These are phyloP conservation scores for Polypedilum vanderplanki DNA, from an alignment of 1,140 invertebrate species.

Conservation along the genomic window DNA sequence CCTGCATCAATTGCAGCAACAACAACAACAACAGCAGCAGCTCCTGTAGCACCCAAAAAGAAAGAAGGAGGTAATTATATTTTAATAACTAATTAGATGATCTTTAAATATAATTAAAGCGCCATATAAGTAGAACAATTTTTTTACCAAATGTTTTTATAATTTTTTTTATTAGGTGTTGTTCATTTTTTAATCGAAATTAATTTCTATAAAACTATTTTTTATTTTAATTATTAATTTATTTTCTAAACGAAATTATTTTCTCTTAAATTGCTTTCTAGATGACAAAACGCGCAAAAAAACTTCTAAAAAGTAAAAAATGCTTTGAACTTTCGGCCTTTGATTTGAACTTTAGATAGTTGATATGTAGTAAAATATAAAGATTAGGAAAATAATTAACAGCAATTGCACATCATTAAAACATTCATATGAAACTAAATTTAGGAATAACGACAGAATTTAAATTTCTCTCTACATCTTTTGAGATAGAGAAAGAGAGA, in stretches of 20 bases:
- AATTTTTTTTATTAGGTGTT: not conserved
- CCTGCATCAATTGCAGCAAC: not conserved
- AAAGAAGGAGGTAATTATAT: constrained; percentile 22
- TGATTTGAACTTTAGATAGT: too few species aligned
- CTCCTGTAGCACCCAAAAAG: constrained; percentile 9
- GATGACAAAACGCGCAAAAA: too few species aligned
- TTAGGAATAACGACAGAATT: not conserved
- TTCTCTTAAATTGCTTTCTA: too few species aligned
- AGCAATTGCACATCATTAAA: not conserved
- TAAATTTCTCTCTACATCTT: not conserved
- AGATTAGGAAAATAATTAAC: not conserved
- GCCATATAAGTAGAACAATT: too few species aligned
- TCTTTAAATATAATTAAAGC: too few species aligned
- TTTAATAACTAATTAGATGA: not conserved
- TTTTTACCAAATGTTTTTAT: too few species aligned
- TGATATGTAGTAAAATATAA: too few species aligned
- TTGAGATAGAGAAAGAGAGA: not conserved
- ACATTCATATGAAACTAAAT: not conserved
- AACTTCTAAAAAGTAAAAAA: too few species aligned
- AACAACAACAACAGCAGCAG: not conserved
- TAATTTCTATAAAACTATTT: not conserved
- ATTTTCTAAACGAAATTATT: too few species aligned
- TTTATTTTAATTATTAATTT: not conserved
- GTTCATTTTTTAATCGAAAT: not conserved
- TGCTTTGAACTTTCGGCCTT: too few species aligned